Conservation (phyloP, 2,797 vertebrate species). For the Leuciscus waleckii region DNA sequence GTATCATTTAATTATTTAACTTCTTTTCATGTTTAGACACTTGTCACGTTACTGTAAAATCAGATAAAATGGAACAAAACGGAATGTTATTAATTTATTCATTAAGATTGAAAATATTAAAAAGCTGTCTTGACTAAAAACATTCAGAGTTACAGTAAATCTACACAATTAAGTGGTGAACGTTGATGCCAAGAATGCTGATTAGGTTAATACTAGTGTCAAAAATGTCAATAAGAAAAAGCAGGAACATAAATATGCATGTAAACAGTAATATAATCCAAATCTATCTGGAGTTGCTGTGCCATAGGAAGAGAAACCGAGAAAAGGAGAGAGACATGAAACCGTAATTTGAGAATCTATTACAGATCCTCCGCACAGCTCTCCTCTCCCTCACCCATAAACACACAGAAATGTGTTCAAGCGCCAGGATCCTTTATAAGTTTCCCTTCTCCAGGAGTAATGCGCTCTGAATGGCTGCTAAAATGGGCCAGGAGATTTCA, state of each 20-base stretch:
- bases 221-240: constrained; percentile 12
- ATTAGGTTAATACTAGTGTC: constrained; percentile 7
- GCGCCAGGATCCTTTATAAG: constrained; percentile 86
- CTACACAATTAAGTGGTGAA: background rate
- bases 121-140: background rate
- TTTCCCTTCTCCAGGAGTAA: constrained; percentile 88
- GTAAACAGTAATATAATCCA: constrained; percentile 13
- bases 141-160: background rate
- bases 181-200: background rate
- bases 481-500: constrained; percentile 94
- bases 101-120: background rate
- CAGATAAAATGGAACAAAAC: background rate
- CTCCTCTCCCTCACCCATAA: constrained; percentile 77
- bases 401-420: constrained; percentile 90
- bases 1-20: background rate
- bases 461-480: constrained; percentile 90
- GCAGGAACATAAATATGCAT: constrained; percentile 11
- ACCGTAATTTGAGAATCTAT: constrained; percentile 85
- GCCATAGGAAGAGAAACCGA: constrained; percentile 56
- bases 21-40: background rate
- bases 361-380: constrained; percentile 78
- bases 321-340: constrained; percentile 58
- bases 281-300: constrained; percentile 51
- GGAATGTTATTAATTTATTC: background rate
- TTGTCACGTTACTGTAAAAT: background rate